These are phyloP conservation scores for Ictalurus furcatus DNA, from an alignment of 2,113 vertebrate species.

Conservation along the genomic window DNA sequence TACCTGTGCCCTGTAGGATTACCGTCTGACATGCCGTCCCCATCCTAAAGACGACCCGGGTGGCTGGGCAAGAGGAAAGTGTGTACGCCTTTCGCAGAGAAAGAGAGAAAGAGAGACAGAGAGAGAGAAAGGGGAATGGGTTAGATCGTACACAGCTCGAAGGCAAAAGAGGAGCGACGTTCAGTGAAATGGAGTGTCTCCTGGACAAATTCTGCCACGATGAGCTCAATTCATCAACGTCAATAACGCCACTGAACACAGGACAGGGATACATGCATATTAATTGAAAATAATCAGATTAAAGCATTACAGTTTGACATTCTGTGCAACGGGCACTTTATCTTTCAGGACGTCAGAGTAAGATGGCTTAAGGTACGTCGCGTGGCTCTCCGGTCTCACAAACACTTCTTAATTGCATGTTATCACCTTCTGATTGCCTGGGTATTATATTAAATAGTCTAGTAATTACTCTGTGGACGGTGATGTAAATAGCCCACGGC, in stretches of 20 bases:
- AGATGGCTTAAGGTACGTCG: conserved; percentile 77
- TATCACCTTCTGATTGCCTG: conserved; percentile 99
- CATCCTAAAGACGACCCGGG: conserved; percentile 77
- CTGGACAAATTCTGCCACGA: conserved; percentile 85
- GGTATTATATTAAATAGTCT: conserved; percentile 99
- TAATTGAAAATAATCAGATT: conserved; percentile 99
- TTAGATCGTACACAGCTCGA: not conserved
- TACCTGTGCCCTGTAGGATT: conserved; percentile 82
- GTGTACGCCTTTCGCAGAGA: not conserved
- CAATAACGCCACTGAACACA: conserved; percentile 85
- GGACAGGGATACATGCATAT: conserved; percentile 92
- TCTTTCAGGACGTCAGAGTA: conserved; percentile 86
- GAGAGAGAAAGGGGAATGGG: not conserved
- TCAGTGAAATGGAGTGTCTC: conserved; percentile 86
- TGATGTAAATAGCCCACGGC: conserved; percentile 95
- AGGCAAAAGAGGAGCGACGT: conserved; percentile 78
- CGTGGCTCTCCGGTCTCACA: conserved; percentile 89
- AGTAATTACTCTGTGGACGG: conserved; percentile 98
- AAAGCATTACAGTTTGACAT: conserved; percentile 94
- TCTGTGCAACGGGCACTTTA: conserved; percentile 93
- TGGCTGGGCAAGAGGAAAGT: conserved; percentile 53
- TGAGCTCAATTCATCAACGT: conserved; percentile 97
- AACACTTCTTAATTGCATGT: conserved; percentile 98
- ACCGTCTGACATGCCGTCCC: conserved; percentile 78
- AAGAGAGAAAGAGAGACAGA: conserved; percentile 15